Base-by-base conservation (phyloP, 2,888 invertebrate genomes). In the Eremobia ochroleuca region DNA sequence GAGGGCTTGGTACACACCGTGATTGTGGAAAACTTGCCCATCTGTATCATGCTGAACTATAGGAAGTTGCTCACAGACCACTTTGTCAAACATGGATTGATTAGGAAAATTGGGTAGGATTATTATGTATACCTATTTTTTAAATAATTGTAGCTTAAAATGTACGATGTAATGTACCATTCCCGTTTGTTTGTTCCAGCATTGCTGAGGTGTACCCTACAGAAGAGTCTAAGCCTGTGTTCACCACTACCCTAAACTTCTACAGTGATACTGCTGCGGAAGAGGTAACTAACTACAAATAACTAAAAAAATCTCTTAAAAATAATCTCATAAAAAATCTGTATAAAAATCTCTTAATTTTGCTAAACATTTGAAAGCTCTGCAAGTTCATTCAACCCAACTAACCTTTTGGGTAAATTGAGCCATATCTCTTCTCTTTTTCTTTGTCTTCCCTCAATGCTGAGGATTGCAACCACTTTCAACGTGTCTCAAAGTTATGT, bases 171-270 rank as follows among this genome's bases (percentile, higher is more conserved):
- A 46, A 15, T 46, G 43, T 15, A 15, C 15, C 43, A 46, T 15
- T 62, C 0, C n/a, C 2, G 6, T 28, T 68, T 68, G 58, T 61
- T 75, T 59, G 49, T 92, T 95, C 25, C 91, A 96, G 96, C 2
- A 82, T 95, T 80, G 95, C 94, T 25, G 95, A 96, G 85, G 87
- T 94, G 40, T 95, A 95, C 78, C 94, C 95, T 4, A 89, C 91
- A 31, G 92, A 94, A 59, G 92, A 93, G 15, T 90, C 93, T 0
- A 93, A 92, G 68, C 94, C 94, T 15, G 94, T 94, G 4, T 96
- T 96, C 77, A 93, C 95, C 40, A 95, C 96, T 25, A 94, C 94
- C 18, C 89, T 96, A 2, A 90, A 87, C 61, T 96, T 96, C 87
- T 86, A 91, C 69, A 94, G 89, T 68, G 93, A 93, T 78, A 93